Conservation (phyloP, 2,888 invertebrate species). For the Apamea monoglypha region DNA sequence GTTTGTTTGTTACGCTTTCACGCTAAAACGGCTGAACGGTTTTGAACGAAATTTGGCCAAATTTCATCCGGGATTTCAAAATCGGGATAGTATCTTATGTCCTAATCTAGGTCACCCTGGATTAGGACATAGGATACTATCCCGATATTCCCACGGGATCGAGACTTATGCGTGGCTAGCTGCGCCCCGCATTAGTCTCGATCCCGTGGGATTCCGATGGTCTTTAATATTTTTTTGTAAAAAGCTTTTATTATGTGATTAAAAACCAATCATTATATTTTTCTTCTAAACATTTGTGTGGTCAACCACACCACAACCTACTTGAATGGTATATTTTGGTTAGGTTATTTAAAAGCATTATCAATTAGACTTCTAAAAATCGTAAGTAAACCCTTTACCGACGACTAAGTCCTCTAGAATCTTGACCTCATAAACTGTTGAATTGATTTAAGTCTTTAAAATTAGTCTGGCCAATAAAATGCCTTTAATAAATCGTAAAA, state of each 20-base stretch:
- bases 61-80: too few relatives aligned
- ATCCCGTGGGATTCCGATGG: neutral
- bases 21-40: neutral
- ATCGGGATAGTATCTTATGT: too few relatives aligned
- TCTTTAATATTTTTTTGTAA: neutral
- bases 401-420: conserved; percentile 3
- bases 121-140: neutral
- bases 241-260: neutral
- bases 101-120: too few relatives aligned
- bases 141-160: neutral
- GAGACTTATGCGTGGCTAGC: too few relatives aligned
- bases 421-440: conserved; percentile 1
- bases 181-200: too few relatives aligned
- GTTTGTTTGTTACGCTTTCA: neutral
- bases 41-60: too few relatives aligned
- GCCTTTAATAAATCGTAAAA: neutral
- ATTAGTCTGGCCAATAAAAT: conserved; percentile 18
- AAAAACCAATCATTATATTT: neutral
- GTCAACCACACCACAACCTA: neutral
- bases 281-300: neutral
- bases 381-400: neutral
- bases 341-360: neutral
- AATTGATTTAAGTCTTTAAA: conserved; percentile 20
- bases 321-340: neutral
- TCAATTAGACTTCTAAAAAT: neutral